Base-by-base conservation (phyloP, 1,140 invertebrate genomes). In the Drosophila bocqueti region DNA sequence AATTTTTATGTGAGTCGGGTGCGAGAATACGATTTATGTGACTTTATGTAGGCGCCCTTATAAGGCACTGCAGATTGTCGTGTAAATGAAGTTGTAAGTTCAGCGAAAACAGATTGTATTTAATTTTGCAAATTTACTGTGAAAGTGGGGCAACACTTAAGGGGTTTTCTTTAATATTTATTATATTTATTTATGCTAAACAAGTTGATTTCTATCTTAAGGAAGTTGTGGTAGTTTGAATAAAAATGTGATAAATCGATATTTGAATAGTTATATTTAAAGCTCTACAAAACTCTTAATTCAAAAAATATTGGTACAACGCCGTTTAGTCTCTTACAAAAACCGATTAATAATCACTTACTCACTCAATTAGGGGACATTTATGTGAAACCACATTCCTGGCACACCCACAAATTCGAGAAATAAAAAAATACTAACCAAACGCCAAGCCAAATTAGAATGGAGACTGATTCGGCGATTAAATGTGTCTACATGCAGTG, bases 1-100 rank as follows among this genome's bases (percentile, higher is more conserved):
- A 89, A 87, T 89, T 89, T 90, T 72, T 84, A 90, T 89, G 85
- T 79, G 74, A 16, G 54, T 62, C 54, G 81, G 62, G 84, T 90
- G 74, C 72, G 43, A 61, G 67, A 47, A 40, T 73, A 57, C 85
- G 85, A 89, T 90, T 84, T 87, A 89, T 79, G 67, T 68, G 52
- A 73, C 62, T 90, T 84, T 87, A 89, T 79, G 72, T 68, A 52
- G 76, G 76, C 68, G 78, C 83, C 83, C 86, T 61, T 89, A 67
- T 65, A 77, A 78, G 76, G 80, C 16, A 15, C n/a, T 18, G n/a
- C 38, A 31, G 24, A 58, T 46, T 52, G 40, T 76, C 45, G 69
- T 10, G 64, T 65, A 77, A 80, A 86, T 89, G 29, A 77, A 89
- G 84, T 87, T 87, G 83, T 87, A 50, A 72, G 29, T 45, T 10